phyloP scores from a whole-genome alignment of 1,140 invertebrate species.

The Helicoverpa zea region DNA sequence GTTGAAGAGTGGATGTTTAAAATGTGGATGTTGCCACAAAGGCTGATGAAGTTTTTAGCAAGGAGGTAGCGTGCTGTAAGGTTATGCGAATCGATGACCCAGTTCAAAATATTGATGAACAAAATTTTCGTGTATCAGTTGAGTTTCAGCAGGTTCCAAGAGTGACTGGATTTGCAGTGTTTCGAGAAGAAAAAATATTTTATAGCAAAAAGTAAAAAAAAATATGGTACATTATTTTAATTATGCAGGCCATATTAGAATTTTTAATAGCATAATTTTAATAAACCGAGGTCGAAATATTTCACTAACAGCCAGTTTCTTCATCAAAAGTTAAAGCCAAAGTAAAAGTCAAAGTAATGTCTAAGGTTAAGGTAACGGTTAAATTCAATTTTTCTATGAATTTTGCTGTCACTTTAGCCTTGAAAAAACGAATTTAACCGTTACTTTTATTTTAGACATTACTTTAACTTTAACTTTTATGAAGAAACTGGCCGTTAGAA shows the following conservation, averaged over 20 bases:
- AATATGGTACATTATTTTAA: not conserved
- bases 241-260: not conserved
- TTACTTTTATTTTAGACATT: no score
- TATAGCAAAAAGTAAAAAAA: not conserved
- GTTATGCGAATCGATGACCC: slow-evolving; percentile 32
- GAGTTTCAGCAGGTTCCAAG: slow-evolving; percentile 7
- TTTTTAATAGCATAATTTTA: not conserved
- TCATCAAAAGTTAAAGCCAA: no score
- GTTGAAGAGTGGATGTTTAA: not conserved
- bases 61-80: not conserved
- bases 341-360: no score
- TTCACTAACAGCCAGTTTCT: no score
- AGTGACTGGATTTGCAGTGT: slow-evolving; percentile 7
- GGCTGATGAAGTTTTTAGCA: not conserved
- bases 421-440: no score
- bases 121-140: slow-evolving; percentile 23
- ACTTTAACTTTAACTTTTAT: no score
- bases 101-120: slow-evolving; percentile 33
- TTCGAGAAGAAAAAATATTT: not conserved
- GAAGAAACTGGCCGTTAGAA: no score
- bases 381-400: no score
- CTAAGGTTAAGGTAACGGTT: no score
- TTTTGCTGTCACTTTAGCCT: no score
- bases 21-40: not conserved
- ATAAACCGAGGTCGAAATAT: no score